Conservation (phyloP, 2,888 invertebrate genomes). For the Sipha maydis region DNA sequence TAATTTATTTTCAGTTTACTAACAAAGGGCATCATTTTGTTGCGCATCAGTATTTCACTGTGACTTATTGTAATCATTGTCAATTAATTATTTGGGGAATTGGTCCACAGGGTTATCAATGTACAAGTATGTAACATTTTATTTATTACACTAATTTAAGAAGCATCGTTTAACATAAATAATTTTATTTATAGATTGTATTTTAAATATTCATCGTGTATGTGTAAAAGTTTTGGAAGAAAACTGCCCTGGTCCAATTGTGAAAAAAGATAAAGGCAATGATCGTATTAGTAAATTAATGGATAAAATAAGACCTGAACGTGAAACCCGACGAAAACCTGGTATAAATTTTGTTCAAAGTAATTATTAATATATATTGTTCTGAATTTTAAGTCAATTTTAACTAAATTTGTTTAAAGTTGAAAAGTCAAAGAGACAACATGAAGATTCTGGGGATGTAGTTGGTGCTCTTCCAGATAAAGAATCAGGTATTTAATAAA, state of each 20-base stretch:
- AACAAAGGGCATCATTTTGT: slow-evolving; percentile 91
- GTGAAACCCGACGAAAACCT: slow-evolving; percentile 68
- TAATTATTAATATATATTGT: slow-evolving; percentile 65
- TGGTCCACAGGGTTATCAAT: slow-evolving; percentile 96
- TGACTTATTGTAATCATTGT: slow-evolving; percentile 94
- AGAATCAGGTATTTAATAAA: slow-evolving; percentile 26
- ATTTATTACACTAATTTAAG: not conserved
- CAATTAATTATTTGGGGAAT: slow-evolving; percentile 92
- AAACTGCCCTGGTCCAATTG: slow-evolving; percentile 79
- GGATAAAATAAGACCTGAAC: slow-evolving; percentile 73
- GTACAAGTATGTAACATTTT: slow-evolving; percentile 76
- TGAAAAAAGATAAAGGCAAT: slow-evolving; percentile 74
- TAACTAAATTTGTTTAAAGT: slow-evolving; percentile 66
- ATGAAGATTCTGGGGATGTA: slow-evolving; percentile 67
- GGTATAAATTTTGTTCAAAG: slow-evolving; percentile 69
- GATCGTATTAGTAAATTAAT: slow-evolving; percentile 80
- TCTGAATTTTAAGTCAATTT: slow-evolving; percentile 5
- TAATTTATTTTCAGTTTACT: slow-evolving; percentile 70
- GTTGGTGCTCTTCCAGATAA: slow-evolving; percentile 66
- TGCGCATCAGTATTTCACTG: slow-evolving; percentile 87
- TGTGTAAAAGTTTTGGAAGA: slow-evolving; percentile 85
- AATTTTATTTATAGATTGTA: slow-evolving; percentile 77
- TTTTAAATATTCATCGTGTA: slow-evolving; percentile 84
- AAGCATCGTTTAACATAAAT: not conserved
- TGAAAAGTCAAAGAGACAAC: slow-evolving; percentile 67